Evolutionary conservation across 2,113 vertebrate genomes (phyloP).

Genomic region (Bujurquina vittata): DNA sequence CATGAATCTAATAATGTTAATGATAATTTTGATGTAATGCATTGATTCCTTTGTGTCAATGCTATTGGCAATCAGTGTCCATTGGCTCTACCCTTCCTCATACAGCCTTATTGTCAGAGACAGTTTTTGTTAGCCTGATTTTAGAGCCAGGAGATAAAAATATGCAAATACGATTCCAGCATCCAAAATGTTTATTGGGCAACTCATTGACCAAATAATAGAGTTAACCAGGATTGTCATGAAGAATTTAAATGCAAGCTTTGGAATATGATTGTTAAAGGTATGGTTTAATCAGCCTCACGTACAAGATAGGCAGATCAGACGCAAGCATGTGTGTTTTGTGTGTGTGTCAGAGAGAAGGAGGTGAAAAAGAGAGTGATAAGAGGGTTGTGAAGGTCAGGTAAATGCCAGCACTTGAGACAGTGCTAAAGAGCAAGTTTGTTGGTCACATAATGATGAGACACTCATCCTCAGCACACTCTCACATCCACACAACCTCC

Average conservation of each 20-base stretch:
- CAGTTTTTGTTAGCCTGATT: slow-evolving; percentile 41
- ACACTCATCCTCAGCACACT: slow-evolving; percentile 10
- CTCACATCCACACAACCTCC: neutral
- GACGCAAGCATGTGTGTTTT: neutral
- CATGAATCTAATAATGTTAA: neutral
- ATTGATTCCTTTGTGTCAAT: neutral
- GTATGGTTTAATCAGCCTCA: slow-evolving; percentile 7
- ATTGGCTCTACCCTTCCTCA: neutral
- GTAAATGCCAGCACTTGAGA: slow-evolving; percentile 69
- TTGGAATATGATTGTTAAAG: slow-evolving; percentile 26
- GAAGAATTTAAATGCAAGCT: slow-evolving; percentile 30
- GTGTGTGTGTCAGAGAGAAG: neutral
- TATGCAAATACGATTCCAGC: slow-evolving; percentile 46
- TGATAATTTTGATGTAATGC: neutral
- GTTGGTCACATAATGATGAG: slow-evolving; percentile 60
- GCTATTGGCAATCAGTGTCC: neutral
- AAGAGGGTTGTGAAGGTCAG: slow-evolving; percentile 67
- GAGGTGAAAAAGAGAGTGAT: slow-evolving; percentile 11
- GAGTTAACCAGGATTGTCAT: slow-evolving; percentile 26
- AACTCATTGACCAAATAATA: slow-evolving; percentile 27
- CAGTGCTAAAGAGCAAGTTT: slow-evolving; percentile 62
- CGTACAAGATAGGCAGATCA: neutral
- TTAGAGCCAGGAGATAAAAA: slow-evolving; percentile 38
- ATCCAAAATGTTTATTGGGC: slow-evolving; percentile 35
- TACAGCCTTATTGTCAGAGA: slow-evolving; percentile 18